Percentiles rank a stretch among this genome's conserved stretches.
Conservation (phyloP, 2,888 invertebrate species). For the Gymnoscelis rufifasciata region DNA sequence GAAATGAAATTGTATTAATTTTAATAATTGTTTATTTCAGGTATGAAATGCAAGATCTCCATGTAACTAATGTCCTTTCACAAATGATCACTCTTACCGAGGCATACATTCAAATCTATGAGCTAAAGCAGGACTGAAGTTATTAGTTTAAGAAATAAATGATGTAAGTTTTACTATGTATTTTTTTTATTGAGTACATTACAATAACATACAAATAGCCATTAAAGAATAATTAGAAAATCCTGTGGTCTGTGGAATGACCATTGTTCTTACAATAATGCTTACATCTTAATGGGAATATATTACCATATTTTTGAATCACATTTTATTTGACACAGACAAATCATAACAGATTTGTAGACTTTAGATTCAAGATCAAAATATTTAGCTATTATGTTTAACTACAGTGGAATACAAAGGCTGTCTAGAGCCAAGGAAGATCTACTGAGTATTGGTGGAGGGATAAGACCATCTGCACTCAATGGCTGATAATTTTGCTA, state of each 20-base stretch:
- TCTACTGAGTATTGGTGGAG: constrained; percentile 10
- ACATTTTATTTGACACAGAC: constrained; percentile 55
- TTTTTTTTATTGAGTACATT: constrained; percentile 57
- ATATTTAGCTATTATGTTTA: constrained; percentile 2
- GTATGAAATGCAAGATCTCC: constrained; percentile 97
- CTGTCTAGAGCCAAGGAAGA: constrained; percentile 11
- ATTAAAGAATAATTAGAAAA: constrained; percentile 20
- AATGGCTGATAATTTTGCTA: not conserved
- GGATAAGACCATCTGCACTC: too few relatives aligned
- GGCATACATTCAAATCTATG: constrained; percentile 96
- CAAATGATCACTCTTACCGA: constrained; percentile 99
- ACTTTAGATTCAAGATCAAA: constrained; percentile 16
- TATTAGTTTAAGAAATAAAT: constrained; percentile 40
- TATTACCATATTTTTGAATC: constrained; percentile 36
- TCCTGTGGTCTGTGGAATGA: constrained; percentile 48
- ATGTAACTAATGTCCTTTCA: constrained; percentile 98
- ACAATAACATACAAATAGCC: constrained; percentile 49
- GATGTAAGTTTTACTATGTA: constrained; percentile 32
- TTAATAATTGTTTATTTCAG: constrained; percentile 59
- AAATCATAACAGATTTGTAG: constrained; percentile 12
- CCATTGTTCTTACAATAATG: constrained; percentile 50
- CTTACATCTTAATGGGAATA: constrained; percentile 47
- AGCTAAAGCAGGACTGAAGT: constrained; percentile 72
- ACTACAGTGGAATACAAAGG: constrained; percentile 17
- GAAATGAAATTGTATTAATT: too few relatives aligned